Evolutionary conservation across 2,888 invertebrate genomes (phyloP).

Genomic region (Aplocera efformata): DNA sequence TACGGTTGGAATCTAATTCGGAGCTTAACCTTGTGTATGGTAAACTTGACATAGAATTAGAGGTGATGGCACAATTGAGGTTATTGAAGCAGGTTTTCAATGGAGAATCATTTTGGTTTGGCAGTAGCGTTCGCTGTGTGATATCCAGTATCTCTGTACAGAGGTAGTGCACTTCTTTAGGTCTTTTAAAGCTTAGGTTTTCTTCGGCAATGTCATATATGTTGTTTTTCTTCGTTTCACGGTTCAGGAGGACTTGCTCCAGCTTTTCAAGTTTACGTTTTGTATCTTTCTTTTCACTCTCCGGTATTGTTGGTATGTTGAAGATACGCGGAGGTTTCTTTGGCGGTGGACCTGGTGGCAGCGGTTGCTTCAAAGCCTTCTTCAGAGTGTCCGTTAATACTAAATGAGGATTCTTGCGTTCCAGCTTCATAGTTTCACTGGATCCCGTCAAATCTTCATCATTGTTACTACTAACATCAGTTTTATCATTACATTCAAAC

Average conservation of each 20-base stretch:
- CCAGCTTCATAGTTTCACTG: slow-evolving; percentile 66
- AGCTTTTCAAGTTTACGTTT: slow-evolving; percentile 84
- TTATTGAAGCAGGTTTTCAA: slow-evolving; percentile 66
- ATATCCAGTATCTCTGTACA: slow-evolving; percentile 74
- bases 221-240: slow-evolving; percentile 48
- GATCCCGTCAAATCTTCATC: slow-evolving; percentile 55
- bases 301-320: slow-evolving; percentile 46
- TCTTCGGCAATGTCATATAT: slow-evolving; percentile 36
- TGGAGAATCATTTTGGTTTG: slow-evolving; percentile 44
- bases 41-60: slow-evolving; percentile 57
- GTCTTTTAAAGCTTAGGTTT: slow-evolving; percentile 44
- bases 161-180: slow-evolving; percentile 73
- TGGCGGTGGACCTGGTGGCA: slow-evolving; percentile 86
- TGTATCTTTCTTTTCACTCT: slow-evolving; percentile 68
- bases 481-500: slow-evolving; percentile 38
- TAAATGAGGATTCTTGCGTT: slow-evolving; percentile 68
- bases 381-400: slow-evolving; percentile 82
- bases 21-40: slow-evolving; percentile 61
- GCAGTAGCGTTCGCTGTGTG: slow-evolving; percentile 50
- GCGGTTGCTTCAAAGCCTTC: slow-evolving; percentile 83
- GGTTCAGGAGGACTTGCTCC: slow-evolving; percentile 79
- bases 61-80: slow-evolving; percentile 62
- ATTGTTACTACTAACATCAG: slow-evolving; percentile 46
- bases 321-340: slow-evolving; percentile 87
- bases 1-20: slow-evolving; percentile 31